Conservation (phyloP, 2,888 invertebrate species). For the Macrophya annulata region DNA sequence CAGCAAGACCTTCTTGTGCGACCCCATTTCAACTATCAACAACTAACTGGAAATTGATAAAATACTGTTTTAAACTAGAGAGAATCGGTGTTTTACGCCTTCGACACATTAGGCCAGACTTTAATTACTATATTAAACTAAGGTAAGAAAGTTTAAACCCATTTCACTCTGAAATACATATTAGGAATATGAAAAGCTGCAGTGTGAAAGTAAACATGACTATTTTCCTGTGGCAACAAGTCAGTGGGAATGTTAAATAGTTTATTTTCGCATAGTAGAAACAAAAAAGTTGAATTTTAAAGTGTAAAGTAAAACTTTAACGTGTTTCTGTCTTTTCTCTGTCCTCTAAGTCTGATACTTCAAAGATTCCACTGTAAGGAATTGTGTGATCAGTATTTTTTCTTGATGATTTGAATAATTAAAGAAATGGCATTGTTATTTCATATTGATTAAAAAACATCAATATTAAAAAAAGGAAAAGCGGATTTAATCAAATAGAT, state of each 20-base stretch:
- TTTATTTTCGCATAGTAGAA: neutral
- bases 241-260: neutral
- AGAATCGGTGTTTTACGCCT: neutral
- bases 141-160: neutral
- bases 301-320: neutral
- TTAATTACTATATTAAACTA: neutral
- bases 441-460: neutral
- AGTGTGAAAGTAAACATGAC: neutral
- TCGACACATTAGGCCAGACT: neutral
- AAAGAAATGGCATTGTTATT: neutral
- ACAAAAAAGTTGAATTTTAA: neutral
- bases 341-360: neutral
- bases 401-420: neutral
- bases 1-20: constrained; percentile 96
- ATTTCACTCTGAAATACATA: neutral
- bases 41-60: constrained; percentile 58
- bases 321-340: neutral
- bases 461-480: neutral
- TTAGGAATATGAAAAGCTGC: neutral
- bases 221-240: neutral
- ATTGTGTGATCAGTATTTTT: neutral
- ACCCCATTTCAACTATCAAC: constrained; percentile 85
- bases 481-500: neutral
- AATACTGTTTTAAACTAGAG: neutral
- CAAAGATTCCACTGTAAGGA: neutral